A percentile compares a stretch with the other conserved stretches of the same genome.
Conservation (phyloP, 37 sponge, comb jelly and placozoan genomes). For the Bolinopsis microptera region DNA sequence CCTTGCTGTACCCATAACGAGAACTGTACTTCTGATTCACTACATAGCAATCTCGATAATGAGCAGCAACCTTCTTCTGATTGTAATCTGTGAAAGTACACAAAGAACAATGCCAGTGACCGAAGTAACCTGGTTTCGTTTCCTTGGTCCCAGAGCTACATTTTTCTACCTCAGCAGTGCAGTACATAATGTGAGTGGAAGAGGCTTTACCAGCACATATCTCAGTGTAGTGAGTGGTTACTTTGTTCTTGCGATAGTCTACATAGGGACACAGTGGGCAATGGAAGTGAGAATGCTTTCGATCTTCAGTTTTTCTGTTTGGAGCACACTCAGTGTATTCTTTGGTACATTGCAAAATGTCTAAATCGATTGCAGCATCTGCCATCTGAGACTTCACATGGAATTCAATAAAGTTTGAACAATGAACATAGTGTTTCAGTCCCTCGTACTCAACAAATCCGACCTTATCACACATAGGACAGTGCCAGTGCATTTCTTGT, state of each 20-base stretch:
- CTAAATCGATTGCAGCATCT: constrained; percentile 1
- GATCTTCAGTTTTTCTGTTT: constrained; percentile 32
- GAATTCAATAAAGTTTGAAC: constrained; percentile 38
- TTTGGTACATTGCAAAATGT: constrained; percentile 50
- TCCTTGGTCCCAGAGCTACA: constrained; percentile 24
- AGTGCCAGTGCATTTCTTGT: constrained; percentile 18
- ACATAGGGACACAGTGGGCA: constrained; percentile 61
- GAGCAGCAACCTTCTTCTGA: constrained; percentile 60
- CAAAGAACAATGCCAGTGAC: constrained; percentile 59
- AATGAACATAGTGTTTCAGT: constrained; percentile 47
- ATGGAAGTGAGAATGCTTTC: constrained; percentile 23
- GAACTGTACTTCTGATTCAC: constrained; percentile 25
- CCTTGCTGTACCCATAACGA: not conserved
- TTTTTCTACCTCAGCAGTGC: constrained; percentile 49
- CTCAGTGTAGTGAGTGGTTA: constrained; percentile 28
- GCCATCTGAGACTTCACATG: constrained; percentile 60
- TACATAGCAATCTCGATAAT: constrained; percentile 49
- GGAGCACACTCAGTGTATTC: constrained; percentile 62
- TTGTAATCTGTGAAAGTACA: constrained; percentile 59
- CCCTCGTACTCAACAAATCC: constrained; percentile 17
- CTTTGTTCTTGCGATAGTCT: constrained; percentile 18
- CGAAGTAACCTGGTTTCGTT: constrained; percentile 2
- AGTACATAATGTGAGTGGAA: constrained; percentile 61
- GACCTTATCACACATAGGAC: constrained; percentile 59
- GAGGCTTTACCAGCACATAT: constrained; percentile 34